Conservation (phyloP, 2,888 invertebrate species). For the Halictus quadricinctus region DNA sequence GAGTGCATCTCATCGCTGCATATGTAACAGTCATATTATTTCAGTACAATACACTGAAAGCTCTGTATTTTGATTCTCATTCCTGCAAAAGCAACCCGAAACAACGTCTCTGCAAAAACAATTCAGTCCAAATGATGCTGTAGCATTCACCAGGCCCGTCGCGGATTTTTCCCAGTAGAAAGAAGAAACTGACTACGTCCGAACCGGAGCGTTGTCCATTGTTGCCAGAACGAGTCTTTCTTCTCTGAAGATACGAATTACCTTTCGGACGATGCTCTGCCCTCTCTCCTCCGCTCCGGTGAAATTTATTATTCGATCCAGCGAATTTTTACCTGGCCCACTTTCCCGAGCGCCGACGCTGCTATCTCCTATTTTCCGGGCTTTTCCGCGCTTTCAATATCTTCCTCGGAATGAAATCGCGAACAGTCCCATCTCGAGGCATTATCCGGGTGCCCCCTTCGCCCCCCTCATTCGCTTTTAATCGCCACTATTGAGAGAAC, state of each 20-base stretch:
- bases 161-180: not conserved
- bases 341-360: not conserved
- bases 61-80: not conserved
- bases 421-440: not conserved
- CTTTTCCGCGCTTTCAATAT: not conserved
- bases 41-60: not conserved
- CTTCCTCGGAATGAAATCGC: conserved; percentile 2
- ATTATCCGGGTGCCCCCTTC: not conserved
- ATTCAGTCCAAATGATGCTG: not conserved
- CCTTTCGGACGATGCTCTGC: not conserved
- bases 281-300: not conserved
- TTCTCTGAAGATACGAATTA: conserved; percentile 24
- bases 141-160: not conserved
- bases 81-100: not conserved
- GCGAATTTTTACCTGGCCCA: conserved; percentile 10
- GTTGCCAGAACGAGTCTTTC: not conserved
- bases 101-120: not conserved
- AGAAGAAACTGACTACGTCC: not conserved
- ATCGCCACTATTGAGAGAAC: conserved; percentile 43
- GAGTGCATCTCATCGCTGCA: too few relatives aligned
- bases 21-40: not conserved
- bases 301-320: conserved; percentile 22
- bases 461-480: conserved; percentile 19
- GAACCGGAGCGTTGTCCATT: conserved; percentile 20
- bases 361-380: not conserved